Evolutionary conservation across 2,113 vertebrate species (phyloP), one percentile per base, ranked within the genome.

Genomic region (Antechinus stuartii): DNA sequence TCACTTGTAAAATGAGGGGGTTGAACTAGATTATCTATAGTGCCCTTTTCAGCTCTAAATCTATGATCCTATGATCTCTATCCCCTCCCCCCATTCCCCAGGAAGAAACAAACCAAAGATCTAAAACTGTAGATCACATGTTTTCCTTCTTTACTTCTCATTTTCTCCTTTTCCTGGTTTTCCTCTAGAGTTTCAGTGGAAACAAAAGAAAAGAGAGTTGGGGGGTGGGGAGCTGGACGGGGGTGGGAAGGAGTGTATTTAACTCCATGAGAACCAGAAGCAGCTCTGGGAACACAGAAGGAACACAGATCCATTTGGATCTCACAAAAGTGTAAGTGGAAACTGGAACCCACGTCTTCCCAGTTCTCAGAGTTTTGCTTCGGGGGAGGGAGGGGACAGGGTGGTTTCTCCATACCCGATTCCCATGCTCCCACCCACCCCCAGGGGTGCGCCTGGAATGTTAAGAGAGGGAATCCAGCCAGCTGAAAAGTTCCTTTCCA

Each of bases 401-500:
- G n/a, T 94, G 93, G 11, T 92, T 55, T 61, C 54, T 42, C 90
- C 4, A 10, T 10, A 25, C 57, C 57, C 7, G 91, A 22, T 96
- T 54, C 95, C 42, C 61, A 96, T 10, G 42, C 1, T 56, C 68
- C 92, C 54, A 92, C 56, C 76, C 91, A 14, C 90, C 96, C 90
- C 49, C 93, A 93, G 92, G 94, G 95, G 96, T 0, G 53, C 94
- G 94, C 95, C 94, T 94, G 93, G 96, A 96, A 97, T 97, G 97
- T 84, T 90, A 49, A 2, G 19, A 84, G 57, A 94, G 93, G 93
- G 95, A 97, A n/a, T 90, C 35, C 52, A 96, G 94, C 93, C 97
- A 97, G 89, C 97, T 54, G 96, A 96, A 95, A 96, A 92, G 93
- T 89, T 54, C 76, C 92, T 55, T 94, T 95, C 95, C 90, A 84